Conservation (phyloP, 2,888 invertebrate genomes). For the Tholera decimalis region DNA sequence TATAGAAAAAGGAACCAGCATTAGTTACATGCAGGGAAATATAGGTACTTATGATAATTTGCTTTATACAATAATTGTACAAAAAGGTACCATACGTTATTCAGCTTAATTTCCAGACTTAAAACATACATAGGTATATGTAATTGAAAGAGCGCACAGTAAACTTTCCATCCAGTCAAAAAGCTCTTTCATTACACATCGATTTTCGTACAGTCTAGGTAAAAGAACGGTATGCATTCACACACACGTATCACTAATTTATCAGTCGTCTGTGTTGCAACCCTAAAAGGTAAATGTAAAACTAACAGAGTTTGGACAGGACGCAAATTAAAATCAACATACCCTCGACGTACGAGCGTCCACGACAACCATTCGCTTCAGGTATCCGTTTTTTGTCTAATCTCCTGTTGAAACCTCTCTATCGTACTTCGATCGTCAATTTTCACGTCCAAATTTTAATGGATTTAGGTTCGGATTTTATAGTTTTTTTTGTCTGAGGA, state of each 20-base stretch:
- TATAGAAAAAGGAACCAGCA: too few species aligned
- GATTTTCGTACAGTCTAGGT: conserved; percentile 31
- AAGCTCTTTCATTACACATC: conserved; percentile 32
- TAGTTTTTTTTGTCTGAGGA: neutral
- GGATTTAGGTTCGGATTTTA: conserved; percentile 6
- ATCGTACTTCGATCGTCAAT: conserved; percentile 3
- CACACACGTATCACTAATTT: conserved; percentile 59
- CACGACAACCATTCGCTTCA: conserved; percentile 26
- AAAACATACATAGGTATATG: neutral
- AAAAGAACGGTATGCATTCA: conserved; percentile 36
- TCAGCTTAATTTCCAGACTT: neutral
- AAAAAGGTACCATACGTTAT: neutral
- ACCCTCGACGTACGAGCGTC: conserved; percentile 37
- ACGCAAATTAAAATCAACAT: conserved; percentile 67
- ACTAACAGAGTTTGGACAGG: conserved; percentile 60
- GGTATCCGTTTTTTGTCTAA: conserved; percentile 58
- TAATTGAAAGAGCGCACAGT: neutral
- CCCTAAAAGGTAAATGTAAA: conserved; percentile 62
- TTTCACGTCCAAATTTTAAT: conserved; percentile 10
- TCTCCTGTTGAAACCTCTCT: conserved; percentile 47
- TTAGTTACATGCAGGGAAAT: too few species aligned
- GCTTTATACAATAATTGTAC: too few species aligned
- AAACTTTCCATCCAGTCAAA: conserved; percentile 7
- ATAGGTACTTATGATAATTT: too few species aligned
- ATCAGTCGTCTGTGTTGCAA: conserved; percentile 57